Base-by-base conservation (phyloP, 1,140 invertebrate genomes). In the Uloborus diversus region DNA sequence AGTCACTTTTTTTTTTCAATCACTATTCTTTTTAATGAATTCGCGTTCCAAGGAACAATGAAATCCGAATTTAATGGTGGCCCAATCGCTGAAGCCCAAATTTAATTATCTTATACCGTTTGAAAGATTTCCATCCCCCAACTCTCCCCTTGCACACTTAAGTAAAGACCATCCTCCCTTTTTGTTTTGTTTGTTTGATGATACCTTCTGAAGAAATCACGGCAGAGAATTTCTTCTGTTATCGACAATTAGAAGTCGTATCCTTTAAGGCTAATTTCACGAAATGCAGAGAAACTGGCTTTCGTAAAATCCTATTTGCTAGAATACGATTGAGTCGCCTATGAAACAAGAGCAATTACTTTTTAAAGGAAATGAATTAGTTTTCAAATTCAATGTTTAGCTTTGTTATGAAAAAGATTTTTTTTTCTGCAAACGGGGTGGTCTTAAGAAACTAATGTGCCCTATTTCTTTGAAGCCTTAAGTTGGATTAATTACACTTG, bases 181-280 rank as follows among this genome's bases (percentile, higher is more conserved):
- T 42, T 9, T 9, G 37, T 9, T 42, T 17, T 42, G 37, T 17
- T 17, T 33, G 13, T 28, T 37, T 70, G 53, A 57, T 70, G 68
- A 42, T 70, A 57, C 51, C 53, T 70, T 70, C 33, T 33, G 51
- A 23, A 57, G 32, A 42, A 37, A 27, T 70, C 49, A n/a, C 33
- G 64, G 49, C 35, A 25, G 56, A 33, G 65, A 68, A 51, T 69
- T 57, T 23, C 56, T 69, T 69, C 66, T 42, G 51, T 68, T 68
- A 49, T 49, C 28, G 14, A 28, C 68, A 70, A 57, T 70, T 70
- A 70, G 9, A 51, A 57, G 68, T 33, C 30, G 14, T 70, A 70
- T 70, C 23, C 33, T 70, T 57, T 70, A 33, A n/a, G 56, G 56
- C 68, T 70, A 20, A 68, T 68, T 68, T 53, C 53, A 23, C 20